These are phyloP conservation scores for Drosophila kokeensis DNA, from an alignment of 2,888 invertebrate genomes.

Conservation along the genomic window DNA sequence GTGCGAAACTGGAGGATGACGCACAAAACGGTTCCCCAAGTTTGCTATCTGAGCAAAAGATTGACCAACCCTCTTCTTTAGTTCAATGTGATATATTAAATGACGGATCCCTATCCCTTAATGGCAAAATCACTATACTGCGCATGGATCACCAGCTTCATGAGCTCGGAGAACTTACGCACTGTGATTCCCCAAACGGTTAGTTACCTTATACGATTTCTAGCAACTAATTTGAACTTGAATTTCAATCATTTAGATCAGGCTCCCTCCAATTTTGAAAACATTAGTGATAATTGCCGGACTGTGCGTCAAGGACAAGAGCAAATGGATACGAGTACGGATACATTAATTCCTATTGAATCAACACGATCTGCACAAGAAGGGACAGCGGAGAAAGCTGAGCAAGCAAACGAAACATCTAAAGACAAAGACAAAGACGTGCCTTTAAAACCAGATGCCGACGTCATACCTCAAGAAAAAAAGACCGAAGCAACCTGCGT, in stretches of 20 bases:
- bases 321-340: constrained; percentile 86
- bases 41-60: constrained; percentile 39
- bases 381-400: not conserved
- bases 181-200: constrained; percentile 48
- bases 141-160: constrained; percentile 41
- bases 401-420: constrained; percentile 10
- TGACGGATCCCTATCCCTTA: constrained; percentile 21
- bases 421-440: constrained; percentile 33
- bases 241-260: constrained; percentile 30
- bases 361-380: constrained; percentile 21
- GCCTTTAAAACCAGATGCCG: constrained; percentile 41
- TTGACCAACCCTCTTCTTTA: constrained; percentile 55
- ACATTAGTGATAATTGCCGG: constrained; percentile 51
- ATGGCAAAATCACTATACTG: constrained; percentile 46
- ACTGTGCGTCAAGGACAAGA: constrained; percentile 41
- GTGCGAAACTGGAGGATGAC: constrained; percentile 21
- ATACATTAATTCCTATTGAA: constrained; percentile 85
- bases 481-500: constrained; percentile 39
- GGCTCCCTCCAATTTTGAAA: constrained; percentile 34
- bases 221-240: not conserved
- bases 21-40: constrained; percentile 31
- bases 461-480: constrained; percentile 46
- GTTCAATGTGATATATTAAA: constrained; percentile 57
- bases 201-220: not conserved
- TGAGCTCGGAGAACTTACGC: constrained; percentile 25